phyloP scores from a whole-genome alignment of 2,113 vertebrate species.

The Thomomys bottae region DNA sequence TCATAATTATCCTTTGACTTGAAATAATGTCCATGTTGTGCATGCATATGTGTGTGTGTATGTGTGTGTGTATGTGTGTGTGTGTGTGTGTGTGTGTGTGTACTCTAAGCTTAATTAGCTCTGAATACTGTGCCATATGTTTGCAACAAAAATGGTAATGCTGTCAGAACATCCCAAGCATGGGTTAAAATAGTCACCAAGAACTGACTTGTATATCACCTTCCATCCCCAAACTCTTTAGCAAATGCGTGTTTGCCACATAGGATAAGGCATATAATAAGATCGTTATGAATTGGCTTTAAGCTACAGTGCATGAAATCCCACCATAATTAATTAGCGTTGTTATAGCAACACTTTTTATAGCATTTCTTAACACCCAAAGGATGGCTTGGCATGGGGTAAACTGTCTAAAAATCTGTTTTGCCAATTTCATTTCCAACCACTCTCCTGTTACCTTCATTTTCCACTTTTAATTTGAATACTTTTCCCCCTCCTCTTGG shows the following conservation, averaged over 20 bases:
- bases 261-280: conserved; percentile 65
- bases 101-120: not conserved
- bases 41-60: too few relatives aligned
- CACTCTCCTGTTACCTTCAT: not conserved
- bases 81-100: too few relatives aligned
- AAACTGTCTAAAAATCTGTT: conserved; percentile 64
- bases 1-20: conserved; percentile 40
- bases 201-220: not conserved
- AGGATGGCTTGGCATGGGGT: conserved; percentile 50
- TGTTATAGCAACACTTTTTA: conserved; percentile 82
- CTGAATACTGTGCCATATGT: not conserved
- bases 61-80: too few relatives aligned
- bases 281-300: conserved; percentile 65
- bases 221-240: conserved; percentile 43
- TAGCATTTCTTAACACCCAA: conserved; percentile 70
- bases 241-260: conserved; percentile 61
- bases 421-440: conserved; percentile 66
- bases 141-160: not conserved
- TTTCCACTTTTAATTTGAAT: conserved; percentile 41
- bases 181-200: conserved; percentile 5
- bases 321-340: conserved; percentile 83
- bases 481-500: conserved; percentile 29
- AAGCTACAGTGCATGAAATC: conserved; percentile 75
- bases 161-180: not conserved
- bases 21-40: not conserved